phyloP scores from a whole-genome alignment of 2,797 vertebrate genomes.

The Xerus rutilus region DNA sequence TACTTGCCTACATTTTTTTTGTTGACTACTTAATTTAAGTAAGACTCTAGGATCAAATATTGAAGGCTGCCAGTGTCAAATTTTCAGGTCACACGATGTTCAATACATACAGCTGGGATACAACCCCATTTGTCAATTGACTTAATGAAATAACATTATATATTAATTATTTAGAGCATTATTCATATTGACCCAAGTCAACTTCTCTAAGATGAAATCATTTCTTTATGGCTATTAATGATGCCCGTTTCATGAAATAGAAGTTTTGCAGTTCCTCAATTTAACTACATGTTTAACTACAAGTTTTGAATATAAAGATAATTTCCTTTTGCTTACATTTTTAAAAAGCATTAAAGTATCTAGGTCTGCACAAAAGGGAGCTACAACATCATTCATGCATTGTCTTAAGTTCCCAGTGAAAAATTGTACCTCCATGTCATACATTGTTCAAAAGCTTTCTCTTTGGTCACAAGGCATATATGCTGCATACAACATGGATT shows the following conservation, averaged over 20 bases:
- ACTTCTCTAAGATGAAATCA: neutral
- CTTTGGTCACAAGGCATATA: neutral
- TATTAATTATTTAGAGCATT: neutral
- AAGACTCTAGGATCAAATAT: neutral
- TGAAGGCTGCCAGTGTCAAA: neutral
- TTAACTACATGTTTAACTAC: neutral
- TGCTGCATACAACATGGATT: neutral
- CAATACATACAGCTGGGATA: neutral
- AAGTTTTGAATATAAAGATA: neutral
- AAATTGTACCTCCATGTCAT: neutral
- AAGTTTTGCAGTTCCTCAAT: neutral
- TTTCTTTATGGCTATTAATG: neutral
- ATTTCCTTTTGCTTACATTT: neutral
- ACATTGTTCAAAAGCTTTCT: neutral
- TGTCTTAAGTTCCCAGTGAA: neutral
- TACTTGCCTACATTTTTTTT: neutral
- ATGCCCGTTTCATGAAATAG: neutral
- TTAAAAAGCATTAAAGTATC: neutral
- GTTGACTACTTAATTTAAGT: neutral
- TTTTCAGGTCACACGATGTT: neutral
- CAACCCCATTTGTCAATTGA: neutral
- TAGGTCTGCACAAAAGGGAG: neutral
- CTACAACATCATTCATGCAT: neutral
- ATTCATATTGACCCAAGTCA: neutral
- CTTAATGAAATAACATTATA: neutral